These are phyloP conservation scores for Mus minutoides DNA, from an alignment of 2,797 vertebrate genomes.

Conservation along the genomic window DNA sequence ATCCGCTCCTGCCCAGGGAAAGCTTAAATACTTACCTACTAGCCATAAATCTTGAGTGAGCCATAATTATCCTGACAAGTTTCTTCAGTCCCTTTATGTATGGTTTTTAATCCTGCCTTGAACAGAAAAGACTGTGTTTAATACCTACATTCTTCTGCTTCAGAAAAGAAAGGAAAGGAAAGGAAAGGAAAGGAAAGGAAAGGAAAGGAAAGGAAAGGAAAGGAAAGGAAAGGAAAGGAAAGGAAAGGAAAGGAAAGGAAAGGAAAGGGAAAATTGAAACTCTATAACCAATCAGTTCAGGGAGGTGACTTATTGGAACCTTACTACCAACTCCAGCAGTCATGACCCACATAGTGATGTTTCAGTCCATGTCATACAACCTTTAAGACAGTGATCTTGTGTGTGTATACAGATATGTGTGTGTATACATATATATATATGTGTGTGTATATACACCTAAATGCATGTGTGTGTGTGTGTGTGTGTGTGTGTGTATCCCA, in stretches of 20 bases:
- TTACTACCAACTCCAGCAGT: neutral
- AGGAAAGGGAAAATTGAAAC: neutral
- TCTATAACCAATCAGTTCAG: neutral
- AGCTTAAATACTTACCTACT: conserved; percentile 21
- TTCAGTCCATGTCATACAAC: neutral
- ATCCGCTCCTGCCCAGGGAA: neutral
- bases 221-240: too few species aligned
- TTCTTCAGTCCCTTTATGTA: neutral
- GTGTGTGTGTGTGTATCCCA: neutral
- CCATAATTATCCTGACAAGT: neutral
- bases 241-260: too few species aligned
- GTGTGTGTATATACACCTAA: too few species aligned
- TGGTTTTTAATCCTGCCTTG: neutral
- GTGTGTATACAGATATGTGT: too few species aligned
- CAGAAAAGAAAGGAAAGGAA: neutral
- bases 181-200: neutral
- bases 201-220: too few species aligned
- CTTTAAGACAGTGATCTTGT: neutral
- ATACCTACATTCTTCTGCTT: neutral
- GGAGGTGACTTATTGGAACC: neutral
- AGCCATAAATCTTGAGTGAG: neutral
- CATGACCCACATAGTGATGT: neutral
- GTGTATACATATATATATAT: too few species aligned
- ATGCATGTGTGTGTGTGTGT: too few species aligned
- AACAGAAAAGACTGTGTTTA: neutral